Percentiles rank a stretch among this genome's conserved stretches.
Evolutionary conservation across 2,888 invertebrate species (phyloP).

Genomic region (Leucophora obtusa): DNA sequence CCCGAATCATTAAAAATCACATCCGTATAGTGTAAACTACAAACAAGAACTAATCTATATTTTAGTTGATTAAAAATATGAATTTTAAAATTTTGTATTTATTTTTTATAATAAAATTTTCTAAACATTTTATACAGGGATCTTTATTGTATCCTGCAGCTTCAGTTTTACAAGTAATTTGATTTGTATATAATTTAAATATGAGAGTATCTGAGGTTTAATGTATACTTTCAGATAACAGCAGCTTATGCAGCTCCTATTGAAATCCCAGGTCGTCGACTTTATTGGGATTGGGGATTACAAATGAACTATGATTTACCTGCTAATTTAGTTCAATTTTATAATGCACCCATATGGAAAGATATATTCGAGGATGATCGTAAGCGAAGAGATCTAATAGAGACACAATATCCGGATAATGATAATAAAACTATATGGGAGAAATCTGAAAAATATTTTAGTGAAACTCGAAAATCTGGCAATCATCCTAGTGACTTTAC

Average conservation of each 20-base stretch:
- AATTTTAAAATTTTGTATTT: not conserved
- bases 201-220: no score
- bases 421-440: slow-evolving; percentile 28
- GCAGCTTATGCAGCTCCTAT: slow-evolving; percentile 74
- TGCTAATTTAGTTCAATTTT: slow-evolving; percentile 69
- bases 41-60: no score
- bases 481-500: slow-evolving; percentile 75
- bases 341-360: slow-evolving; percentile 75
- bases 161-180: slow-evolving; percentile 66
- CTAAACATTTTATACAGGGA: not conserved
- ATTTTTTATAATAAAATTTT: not conserved
- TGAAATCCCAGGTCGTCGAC: slow-evolving; percentile 71
- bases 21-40: no score
- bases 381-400: slow-evolving; percentile 39
- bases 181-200: no score
- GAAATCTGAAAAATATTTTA: slow-evolving; percentile 22
- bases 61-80: not conserved
- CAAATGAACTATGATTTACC: slow-evolving; percentile 75
- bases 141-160: slow-evolving; percentile 63
- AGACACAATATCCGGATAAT: slow-evolving; percentile 33
- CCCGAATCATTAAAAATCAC: no score
- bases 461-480: not conserved
- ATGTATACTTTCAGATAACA: slow-evolving; percentile 69
- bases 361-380: slow-evolving; percentile 61
- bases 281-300: slow-evolving; percentile 76